Conservation (phyloP, 2,113 vertebrate species). For the Danionella cerebrum region DNA sequence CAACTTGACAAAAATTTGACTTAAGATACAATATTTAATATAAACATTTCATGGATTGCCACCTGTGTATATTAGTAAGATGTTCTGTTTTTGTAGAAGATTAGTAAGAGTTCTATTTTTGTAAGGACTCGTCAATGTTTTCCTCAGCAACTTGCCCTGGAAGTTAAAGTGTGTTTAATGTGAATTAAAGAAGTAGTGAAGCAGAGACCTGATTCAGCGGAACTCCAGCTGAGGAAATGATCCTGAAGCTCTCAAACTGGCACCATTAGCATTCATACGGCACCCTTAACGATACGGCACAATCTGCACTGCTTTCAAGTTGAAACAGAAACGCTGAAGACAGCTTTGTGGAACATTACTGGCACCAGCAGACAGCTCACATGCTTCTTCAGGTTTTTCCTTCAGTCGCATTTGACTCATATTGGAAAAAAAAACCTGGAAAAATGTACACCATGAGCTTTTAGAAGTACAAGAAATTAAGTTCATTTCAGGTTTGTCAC, state of each 20-base stretch:
- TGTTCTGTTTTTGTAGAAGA: too few relatives aligned
- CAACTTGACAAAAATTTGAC: too few relatives aligned
- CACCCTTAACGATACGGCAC: constrained; percentile 74
- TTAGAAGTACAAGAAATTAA: too few relatives aligned
- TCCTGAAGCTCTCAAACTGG: constrained; percentile 82
- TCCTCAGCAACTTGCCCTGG: constrained; percentile 32
- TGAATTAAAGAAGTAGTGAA: constrained; percentile 77
- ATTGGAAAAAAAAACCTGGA: background rate
- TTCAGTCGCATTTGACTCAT: constrained; percentile 39
- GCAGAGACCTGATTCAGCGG: constrained; percentile 69
- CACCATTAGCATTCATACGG: constrained; percentile 87
- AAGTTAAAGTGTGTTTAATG: constrained; percentile 71
- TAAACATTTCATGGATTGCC: too few relatives aligned
- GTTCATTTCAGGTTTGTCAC: too few relatives aligned
- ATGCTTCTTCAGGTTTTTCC: constrained; percentile 41
- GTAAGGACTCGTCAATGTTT: too few relatives aligned
- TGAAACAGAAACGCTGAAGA: constrained; percentile 60
- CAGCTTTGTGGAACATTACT: constrained; percentile 69
- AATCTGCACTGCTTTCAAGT: constrained; percentile 63
- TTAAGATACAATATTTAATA: too few relatives aligned
- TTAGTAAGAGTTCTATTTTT: too few relatives aligned
- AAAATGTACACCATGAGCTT: too few relatives aligned
- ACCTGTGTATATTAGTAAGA: too few relatives aligned
- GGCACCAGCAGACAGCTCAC: constrained; percentile 44
- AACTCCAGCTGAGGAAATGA: constrained; percentile 74